Conservation (phyloP, 2,888 invertebrate species). For the Tenthredo livida region DNA sequence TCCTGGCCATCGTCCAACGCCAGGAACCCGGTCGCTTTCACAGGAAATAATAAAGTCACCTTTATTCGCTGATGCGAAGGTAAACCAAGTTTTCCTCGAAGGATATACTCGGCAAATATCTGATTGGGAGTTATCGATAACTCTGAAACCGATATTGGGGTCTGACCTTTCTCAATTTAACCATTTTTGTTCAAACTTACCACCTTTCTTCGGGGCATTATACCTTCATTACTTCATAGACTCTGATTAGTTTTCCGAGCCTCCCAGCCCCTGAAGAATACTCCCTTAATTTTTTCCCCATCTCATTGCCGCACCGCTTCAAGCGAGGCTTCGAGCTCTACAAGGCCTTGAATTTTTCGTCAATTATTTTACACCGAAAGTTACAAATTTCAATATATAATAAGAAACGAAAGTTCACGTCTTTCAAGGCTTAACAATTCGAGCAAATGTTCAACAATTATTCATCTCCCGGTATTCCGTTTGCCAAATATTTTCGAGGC, state of each 20-base stretch:
- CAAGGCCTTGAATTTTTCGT: background rate
- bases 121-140: constrained; percentile 37
- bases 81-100: constrained; percentile 32
- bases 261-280: background rate
- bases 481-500: background rate
- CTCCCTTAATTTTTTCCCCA: constrained; percentile 1
- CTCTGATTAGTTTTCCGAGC: constrained; percentile 26
- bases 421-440: background rate
- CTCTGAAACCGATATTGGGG: background rate
- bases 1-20: constrained; percentile 42
- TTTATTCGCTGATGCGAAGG: constrained; percentile 46
- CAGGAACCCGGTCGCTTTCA: background rate
- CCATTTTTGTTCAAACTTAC: background rate
- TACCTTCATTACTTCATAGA: constrained; percentile 13
- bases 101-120: constrained; percentile 38
- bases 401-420: background rate
- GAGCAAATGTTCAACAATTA: background rate
- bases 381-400: background rate
- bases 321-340: background rate
- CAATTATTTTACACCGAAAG: constrained; percentile 4
- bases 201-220: background rate
- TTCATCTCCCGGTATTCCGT: background rate
- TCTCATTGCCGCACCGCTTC: background rate
- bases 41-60: constrained; percentile 50
- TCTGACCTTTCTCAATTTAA: constrained; percentile 18